phyloP scores from a whole-genome alignment of 2,888 invertebrate genomes.

The Acholoe squamosa region DNA sequence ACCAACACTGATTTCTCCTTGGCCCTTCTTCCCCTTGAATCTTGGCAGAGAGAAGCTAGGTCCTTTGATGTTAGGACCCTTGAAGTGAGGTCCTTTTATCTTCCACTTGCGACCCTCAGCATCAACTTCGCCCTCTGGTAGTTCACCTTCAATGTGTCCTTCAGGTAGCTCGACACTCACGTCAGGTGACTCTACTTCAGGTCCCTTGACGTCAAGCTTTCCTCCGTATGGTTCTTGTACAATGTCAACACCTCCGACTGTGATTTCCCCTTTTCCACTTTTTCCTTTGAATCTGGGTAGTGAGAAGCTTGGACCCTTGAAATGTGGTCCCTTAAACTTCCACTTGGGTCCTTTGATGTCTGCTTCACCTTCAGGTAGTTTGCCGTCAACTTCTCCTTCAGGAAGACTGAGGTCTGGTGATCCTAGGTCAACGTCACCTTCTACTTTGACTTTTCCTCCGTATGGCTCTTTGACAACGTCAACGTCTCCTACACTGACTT shows the following conservation, averaged over 20 bases:
- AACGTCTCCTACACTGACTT: conserved; percentile 55
- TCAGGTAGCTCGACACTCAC: not conserved
- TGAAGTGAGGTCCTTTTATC: conserved; percentile 31
- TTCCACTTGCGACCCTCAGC: conserved; percentile 30
- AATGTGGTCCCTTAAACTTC: conserved; percentile 37
- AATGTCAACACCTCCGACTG: conserved; percentile 41
- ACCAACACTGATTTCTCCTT: conserved; percentile 35
- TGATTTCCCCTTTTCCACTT: conserved; percentile 32
- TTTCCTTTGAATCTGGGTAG: not conserved
- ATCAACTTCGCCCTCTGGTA: not conserved
- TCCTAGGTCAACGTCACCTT: not conserved
- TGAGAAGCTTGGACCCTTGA: conserved; percentile 41
- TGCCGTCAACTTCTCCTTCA: conserved; percentile 34
- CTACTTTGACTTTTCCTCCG: conserved; percentile 26
- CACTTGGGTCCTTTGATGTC: not conserved
- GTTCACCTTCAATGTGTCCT: conserved; percentile 35
- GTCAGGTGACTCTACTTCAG: not conserved
- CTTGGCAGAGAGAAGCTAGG: not conserved
- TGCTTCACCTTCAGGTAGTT: conserved; percentile 14
- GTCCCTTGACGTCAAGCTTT: not conserved
- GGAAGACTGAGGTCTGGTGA: conserved; percentile 6
- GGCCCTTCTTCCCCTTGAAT: conserved; percentile 4
- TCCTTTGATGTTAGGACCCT: not conserved
- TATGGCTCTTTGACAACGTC: conserved; percentile 47
- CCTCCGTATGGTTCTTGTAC: conserved; percentile 54